Conservation (phyloP, 2,888 invertebrate species). For the Lamellibrachia columna region DNA sequence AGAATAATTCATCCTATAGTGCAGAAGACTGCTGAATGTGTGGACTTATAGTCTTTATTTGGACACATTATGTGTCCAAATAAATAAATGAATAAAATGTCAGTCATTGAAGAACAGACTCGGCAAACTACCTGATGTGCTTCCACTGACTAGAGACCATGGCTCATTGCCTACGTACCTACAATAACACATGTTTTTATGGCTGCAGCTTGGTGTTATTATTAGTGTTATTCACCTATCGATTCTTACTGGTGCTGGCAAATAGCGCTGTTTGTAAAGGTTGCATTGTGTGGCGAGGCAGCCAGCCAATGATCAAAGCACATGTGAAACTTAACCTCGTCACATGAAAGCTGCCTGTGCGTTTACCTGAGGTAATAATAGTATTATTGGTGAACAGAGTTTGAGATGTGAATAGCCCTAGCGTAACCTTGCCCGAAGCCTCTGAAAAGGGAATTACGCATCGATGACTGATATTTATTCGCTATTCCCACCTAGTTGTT, state of each 20-base stretch:
- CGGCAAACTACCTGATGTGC: too few relatives aligned
- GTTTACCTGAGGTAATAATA: background rate
- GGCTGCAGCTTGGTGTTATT: background rate
- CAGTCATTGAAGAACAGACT: background rate
- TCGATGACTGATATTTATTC: background rate
- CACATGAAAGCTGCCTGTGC: background rate
- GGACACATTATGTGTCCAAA: background rate
- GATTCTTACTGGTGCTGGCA: background rate
- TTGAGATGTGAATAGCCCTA: background rate
- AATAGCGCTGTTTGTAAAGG: background rate
- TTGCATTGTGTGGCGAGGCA: background rate
- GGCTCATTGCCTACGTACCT: background rate
- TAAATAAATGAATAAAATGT: background rate
- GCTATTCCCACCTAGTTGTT: slow-evolving; percentile 1
- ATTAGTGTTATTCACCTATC: slow-evolving; percentile 16
- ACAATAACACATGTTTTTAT: background rate
- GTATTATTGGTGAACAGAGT: background rate
- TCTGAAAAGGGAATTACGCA: slow-evolving; percentile 10
- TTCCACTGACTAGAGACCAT: background rate
- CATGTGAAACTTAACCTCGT: background rate
- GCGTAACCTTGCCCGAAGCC: background rate
- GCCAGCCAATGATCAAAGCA: background rate
- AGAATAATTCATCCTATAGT: background rate
- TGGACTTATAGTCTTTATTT: background rate
- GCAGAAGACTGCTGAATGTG: background rate